Percentiles rank a stretch among this genome's conserved stretches.
Conservation (phyloP, 2,888 invertebrate genomes). For the Hypercompe scribonia region DNA sequence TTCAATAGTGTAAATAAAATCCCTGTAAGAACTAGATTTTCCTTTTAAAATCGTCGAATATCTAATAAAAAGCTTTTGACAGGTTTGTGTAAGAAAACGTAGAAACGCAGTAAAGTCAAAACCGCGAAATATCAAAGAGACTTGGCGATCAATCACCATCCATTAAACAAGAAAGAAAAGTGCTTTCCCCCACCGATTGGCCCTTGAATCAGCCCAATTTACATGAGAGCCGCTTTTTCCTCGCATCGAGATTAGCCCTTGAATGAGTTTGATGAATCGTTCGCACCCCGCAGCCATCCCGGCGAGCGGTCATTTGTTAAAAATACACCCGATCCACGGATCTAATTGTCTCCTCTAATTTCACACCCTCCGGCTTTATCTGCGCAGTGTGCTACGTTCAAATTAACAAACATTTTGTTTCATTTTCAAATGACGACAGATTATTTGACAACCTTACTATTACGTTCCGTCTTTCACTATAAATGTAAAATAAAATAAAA, state of each 20-base stretch:
- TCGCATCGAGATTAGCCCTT: conserved; percentile 85
- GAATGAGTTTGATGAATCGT: conserved; percentile 87
- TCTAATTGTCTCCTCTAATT: conserved; percentile 87
- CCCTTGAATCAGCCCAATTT: conserved; percentile 86
- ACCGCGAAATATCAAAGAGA: conserved; percentile 81
- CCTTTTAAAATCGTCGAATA: conserved; percentile 32
- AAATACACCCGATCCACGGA: conserved; percentile 86
- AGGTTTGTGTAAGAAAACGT: conserved; percentile 61
- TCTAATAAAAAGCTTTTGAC: conserved; percentile 43
- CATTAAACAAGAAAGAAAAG: conserved; percentile 87
- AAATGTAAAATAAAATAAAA: neutral
- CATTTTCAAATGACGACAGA: conserved; percentile 51
- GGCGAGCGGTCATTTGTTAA: conserved; percentile 85
- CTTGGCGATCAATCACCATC: conserved; percentile 86
- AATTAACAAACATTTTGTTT: conserved; percentile 70
- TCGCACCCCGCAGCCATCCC: conserved; percentile 70
- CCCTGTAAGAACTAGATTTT: conserved; percentile 19
- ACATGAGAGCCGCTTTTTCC: conserved; percentile 87
- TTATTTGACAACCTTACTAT: conserved; percentile 4
- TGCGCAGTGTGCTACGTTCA: conserved; percentile 70
- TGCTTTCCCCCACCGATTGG: conserved; percentile 85
- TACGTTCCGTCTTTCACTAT: neutral
- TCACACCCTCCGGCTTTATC: conserved; percentile 84
- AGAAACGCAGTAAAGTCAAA: conserved; percentile 80
- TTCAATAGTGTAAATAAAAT: conserved; percentile 18